Conservation (phyloP, 2,113 vertebrate genomes). For the Sciurus niger region DNA sequence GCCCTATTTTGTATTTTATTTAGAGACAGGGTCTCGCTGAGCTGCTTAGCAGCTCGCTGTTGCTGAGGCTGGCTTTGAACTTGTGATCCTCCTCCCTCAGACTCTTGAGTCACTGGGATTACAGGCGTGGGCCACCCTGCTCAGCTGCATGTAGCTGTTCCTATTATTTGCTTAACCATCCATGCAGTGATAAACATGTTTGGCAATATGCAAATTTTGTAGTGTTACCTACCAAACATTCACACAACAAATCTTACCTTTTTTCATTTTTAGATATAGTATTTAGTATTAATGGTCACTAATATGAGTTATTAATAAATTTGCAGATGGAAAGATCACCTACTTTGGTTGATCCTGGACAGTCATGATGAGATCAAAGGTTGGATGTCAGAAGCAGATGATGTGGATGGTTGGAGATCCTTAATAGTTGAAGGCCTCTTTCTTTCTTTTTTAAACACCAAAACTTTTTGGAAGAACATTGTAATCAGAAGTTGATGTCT, state of each 20-base stretch:
- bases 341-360: neutral
- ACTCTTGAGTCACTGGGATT: too few relatives aligned
- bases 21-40: too few relatives aligned
- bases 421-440: neutral
- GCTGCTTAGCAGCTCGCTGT: too few relatives aligned
- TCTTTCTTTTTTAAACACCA: too few relatives aligned
- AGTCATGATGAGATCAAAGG: neutral
- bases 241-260: neutral
- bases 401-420: neutral
- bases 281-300: neutral
- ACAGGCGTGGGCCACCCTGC: too few relatives aligned
- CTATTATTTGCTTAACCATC: neutral
- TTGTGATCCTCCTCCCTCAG: too few relatives aligned
- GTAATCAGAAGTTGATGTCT: neutral
- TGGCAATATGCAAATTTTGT: neutral
- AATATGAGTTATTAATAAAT: neutral
- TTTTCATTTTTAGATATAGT: neutral
- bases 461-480: neutral
- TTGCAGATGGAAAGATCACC: neutral
- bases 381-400: neutral
- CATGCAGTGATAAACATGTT: neutral
- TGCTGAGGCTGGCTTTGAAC: too few relatives aligned
- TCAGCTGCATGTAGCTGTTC: neutral
- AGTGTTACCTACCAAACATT: neutral
- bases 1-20: too few relatives aligned